Evolutionary conservation across 2,113 vertebrate species (phyloP).

Genomic region (Cygnus buccinator): DNA sequence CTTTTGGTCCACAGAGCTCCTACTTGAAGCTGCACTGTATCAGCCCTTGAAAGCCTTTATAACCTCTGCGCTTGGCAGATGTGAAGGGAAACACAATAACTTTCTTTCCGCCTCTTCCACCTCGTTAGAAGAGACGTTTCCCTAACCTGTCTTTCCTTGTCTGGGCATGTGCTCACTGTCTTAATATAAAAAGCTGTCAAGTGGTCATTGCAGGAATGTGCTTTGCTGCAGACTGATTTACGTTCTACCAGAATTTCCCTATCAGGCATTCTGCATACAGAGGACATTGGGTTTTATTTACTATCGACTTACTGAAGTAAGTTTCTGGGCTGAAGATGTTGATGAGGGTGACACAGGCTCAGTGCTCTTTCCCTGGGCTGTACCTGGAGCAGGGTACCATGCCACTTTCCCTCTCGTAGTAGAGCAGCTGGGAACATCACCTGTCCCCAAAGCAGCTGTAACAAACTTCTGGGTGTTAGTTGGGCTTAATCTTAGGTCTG

Average conservation of each 20-base stretch:
- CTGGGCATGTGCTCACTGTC: neutral
- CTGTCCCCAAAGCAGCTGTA: neutral
- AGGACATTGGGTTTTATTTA: neutral
- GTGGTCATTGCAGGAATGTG: neutral
- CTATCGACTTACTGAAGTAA: neutral
- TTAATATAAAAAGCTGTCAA: neutral
- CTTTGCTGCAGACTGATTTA: neutral
- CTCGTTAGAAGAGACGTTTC: neutral
- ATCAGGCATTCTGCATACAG: neutral
- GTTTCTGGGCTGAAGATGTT: neutral
- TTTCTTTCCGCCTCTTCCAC: neutral
- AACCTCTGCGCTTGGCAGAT: neutral
- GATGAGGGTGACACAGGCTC: rapidly evolving
- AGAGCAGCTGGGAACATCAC: neutral
- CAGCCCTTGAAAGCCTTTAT: neutral
- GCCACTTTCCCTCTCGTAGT: rapidly evolving
- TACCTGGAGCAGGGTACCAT: too few species aligned
- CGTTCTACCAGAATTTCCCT: neutral
- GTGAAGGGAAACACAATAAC: neutral
- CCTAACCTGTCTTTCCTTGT: neutral
- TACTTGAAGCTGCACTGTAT: neutral
- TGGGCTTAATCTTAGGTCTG: neutral
- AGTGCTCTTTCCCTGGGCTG: neutral
- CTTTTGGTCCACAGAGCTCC: neutral
- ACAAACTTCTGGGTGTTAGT: neutral